Evolutionary conservation across 2,888 invertebrate species (phyloP), one percentile per base, ranked within the genome.

Genomic region (Orthosia gracilis): DNA sequence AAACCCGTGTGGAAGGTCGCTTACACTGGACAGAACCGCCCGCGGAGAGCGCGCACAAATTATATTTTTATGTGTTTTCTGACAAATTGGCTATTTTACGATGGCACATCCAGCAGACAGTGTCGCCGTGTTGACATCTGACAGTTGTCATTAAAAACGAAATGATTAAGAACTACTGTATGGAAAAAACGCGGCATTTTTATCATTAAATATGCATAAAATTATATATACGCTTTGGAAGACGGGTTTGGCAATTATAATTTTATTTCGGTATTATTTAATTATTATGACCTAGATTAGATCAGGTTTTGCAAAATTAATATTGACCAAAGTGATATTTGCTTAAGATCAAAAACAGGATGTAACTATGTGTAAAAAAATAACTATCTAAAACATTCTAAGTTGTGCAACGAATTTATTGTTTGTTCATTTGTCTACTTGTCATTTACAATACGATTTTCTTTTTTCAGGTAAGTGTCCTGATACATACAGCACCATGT

Each of bases 1-100:
- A 52, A 57, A 72, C 26, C 40, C 63, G 73, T 86, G 63, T 86
- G 84, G 68, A 75, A 79, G 76, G 83, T 52, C 80, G 55, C 58
- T 50, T 55, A 52, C 63, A 70, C 62, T 45, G 50, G 61, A 65
- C 67, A 50, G 17, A 31, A 82, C 59, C 80, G 78, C 76, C 91
- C 88, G 40, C 88, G 87, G 85, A 54, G 87, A 49, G 87, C 70
- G 61, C 78, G 77, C 82, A 88, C 91, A 89, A 90, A 92, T 93
- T 92, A 91, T 92, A 87, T 89, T 92, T 93, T 92, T 92, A 92
- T 88, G 89, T 88, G 80, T 88, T 80, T 76, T 90, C 87, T 90
- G 92, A 94, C 94, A 93, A 93, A 93, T 94, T 94, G 92, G 90
- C 87, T 90, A 90, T 92, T 94, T 94, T 94, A 94, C 88, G 91